Evolutionary conservation across 2,888 invertebrate species (phyloP).

Genomic region (Nymphalis polychloros): DNA sequence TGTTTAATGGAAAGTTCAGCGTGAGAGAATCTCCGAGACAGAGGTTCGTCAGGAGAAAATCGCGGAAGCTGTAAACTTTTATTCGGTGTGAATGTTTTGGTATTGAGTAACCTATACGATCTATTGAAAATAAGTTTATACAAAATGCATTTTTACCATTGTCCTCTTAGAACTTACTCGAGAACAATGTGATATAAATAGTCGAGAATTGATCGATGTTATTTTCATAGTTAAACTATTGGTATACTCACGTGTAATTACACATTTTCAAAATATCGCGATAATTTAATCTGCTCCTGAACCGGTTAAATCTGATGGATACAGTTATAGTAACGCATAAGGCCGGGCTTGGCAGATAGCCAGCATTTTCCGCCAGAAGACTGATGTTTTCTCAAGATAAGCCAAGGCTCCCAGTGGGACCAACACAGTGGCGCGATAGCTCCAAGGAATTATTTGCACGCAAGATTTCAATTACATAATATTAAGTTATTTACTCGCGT

Average conservation of each 20-base stretch:
- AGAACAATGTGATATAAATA: no score
- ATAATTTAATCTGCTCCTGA: neutral
- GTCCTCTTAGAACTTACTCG: neutral
- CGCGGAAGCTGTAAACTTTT: constrained; percentile 52
- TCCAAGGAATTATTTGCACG: constrained; percentile 55
- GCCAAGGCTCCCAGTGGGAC: constrained; percentile 48
- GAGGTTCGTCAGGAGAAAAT: constrained; percentile 61
- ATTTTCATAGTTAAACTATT: no score
- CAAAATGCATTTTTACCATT: neutral
- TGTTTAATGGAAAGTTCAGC: constrained; percentile 69
- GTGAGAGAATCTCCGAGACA: constrained; percentile 62
- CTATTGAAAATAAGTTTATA: constrained; percentile 1
- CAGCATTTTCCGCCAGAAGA: constrained; percentile 66
- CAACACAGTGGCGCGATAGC: constrained; percentile 54
- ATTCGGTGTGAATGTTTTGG: constrained; percentile 25
- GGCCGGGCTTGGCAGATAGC: constrained; percentile 55
- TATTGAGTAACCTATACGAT: neutral
- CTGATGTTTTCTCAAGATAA: constrained; percentile 69
- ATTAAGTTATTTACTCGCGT: constrained; percentile 20
- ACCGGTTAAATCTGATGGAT: constrained; percentile 34
- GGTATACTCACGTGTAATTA: neutral
- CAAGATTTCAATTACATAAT: constrained; percentile 49
- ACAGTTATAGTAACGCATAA: constrained; percentile 42
- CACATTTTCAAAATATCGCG: neutral
- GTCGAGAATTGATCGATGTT: no score